Percentiles rank a stretch among this genome's conserved stretches.
phyloP scores from a whole-genome alignment of 2,113 vertebrate species.

The Vanacampus margaritifer region DNA sequence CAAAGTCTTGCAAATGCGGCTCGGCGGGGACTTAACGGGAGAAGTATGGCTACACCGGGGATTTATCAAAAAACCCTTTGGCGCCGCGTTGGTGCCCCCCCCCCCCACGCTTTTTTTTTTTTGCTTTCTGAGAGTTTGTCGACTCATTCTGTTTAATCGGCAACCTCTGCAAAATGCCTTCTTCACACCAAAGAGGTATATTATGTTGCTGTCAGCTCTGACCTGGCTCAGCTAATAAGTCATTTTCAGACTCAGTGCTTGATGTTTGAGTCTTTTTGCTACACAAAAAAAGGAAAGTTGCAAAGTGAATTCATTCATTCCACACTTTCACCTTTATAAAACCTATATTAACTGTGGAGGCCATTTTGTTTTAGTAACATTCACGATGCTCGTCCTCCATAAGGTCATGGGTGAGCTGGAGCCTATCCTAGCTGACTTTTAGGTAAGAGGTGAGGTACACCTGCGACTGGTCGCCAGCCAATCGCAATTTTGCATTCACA shows the following conservation, averaged over 20 bases:
- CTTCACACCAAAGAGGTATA: conserved; percentile 17
- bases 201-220: conserved; percentile 24
- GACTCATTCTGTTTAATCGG: conserved; percentile 48
- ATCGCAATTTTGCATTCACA: too few relatives aligned
- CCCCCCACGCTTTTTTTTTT: too few relatives aligned
- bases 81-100: conserved; percentile 19
- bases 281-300: too few relatives aligned
- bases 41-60: conserved; percentile 33
- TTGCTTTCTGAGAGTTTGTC: conserved; percentile 34
- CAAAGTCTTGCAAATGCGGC: conserved; percentile 28
- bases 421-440: too few relatives aligned
- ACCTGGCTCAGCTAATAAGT: conserved; percentile 37
- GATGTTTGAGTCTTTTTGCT: neutral
- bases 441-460: too few relatives aligned
- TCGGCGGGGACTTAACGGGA: conserved; percentile 35
- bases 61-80: conserved; percentile 46
- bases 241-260: neutral
- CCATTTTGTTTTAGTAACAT: neutral
- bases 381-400: too few relatives aligned
- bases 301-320: too few relatives aligned
- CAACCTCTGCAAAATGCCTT: conserved; percentile 45
- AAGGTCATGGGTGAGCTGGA: too few relatives aligned
- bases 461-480: too few relatives aligned
- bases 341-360: neutral
- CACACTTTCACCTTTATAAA: too few relatives aligned